Conservation (phyloP, 1,140 invertebrate genomes). For the Drosophila kurseongensis region DNA sequence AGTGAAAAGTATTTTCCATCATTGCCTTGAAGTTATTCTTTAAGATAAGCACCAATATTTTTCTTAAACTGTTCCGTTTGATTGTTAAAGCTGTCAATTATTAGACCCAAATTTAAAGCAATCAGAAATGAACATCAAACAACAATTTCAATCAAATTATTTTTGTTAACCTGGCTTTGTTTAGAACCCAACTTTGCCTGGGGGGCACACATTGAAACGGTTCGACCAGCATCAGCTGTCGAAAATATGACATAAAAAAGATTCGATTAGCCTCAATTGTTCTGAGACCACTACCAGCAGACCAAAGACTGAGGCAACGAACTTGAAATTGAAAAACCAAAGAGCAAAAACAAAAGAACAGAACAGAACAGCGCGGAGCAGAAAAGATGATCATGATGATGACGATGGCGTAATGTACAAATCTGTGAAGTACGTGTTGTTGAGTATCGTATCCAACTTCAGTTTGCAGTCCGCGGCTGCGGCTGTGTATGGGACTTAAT, state of each 20-base stretch:
- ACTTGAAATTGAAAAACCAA: constrained; percentile 77
- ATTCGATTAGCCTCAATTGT: constrained; percentile 81
- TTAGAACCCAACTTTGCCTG: constrained; percentile 15
- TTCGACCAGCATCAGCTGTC: constrained; percentile 75
- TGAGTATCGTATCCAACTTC: constrained; percentile 54
- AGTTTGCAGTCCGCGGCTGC: constrained; percentile 30
- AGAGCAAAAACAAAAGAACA: constrained; percentile 52
- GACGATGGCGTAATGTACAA: constrained; percentile 74
- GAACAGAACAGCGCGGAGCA: constrained; percentile 35
- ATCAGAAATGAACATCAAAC: constrained; percentile 28
- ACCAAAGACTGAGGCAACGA: constrained; percentile 75
- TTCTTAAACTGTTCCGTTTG: constrained; percentile 13
- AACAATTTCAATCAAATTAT: constrained; percentile 35
- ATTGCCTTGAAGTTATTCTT: neutral
- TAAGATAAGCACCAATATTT: constrained; percentile 8
- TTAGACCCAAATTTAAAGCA: constrained; percentile 43
- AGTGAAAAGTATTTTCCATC: neutral
- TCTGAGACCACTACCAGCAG: constrained; percentile 63
- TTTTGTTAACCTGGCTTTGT: constrained; percentile 27
- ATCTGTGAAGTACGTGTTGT: constrained; percentile 80
- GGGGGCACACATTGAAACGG: constrained; percentile 54
- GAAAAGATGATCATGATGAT: constrained; percentile 47
- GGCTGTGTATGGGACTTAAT: constrained; percentile 64
- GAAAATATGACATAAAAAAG: constrained; percentile 65
- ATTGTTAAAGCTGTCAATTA: constrained; percentile 35